These are phyloP conservation scores for Delichon dasypus DNA, from an alignment of 2,797 vertebrate genomes.

Conservation along the genomic window DNA sequence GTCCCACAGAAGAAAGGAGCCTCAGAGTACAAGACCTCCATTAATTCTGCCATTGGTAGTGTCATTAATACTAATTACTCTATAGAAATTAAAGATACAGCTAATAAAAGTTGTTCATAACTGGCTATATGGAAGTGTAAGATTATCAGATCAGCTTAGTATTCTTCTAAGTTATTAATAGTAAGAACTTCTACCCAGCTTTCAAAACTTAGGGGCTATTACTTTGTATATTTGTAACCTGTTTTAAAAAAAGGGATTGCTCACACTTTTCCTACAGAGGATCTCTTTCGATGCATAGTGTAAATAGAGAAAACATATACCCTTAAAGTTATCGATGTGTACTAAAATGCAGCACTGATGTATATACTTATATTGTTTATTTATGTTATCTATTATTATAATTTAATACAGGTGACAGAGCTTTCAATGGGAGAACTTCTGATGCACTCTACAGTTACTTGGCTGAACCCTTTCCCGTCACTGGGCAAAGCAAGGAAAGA, in stretches of 20 bases:
- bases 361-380: not conserved
- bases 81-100: not conserved
- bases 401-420: slow-evolving; percentile 86
- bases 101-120: not conserved
- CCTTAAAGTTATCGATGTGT: not conserved
- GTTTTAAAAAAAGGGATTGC: not conserved
- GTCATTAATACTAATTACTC: not conserved
- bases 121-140: not conserved
- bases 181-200: not conserved
- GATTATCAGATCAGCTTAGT: not conserved
- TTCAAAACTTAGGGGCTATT: not conserved
- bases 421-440: slow-evolving; percentile 99
- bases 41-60: not conserved
- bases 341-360: not conserved
- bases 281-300: not conserved
- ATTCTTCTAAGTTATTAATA: not conserved
- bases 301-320: not conserved
- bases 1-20: not conserved
- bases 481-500: slow-evolving; percentile 93
- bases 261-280: not conserved
- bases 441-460: slow-evolving; percentile 90
- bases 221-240: not conserved
- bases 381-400: not conserved
- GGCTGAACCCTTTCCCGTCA: slow-evolving; percentile 93
- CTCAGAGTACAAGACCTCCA: not conserved